Evolutionary conservation across 2,888 invertebrate species (phyloP).

Genomic region (Catocala nupta): DNA sequence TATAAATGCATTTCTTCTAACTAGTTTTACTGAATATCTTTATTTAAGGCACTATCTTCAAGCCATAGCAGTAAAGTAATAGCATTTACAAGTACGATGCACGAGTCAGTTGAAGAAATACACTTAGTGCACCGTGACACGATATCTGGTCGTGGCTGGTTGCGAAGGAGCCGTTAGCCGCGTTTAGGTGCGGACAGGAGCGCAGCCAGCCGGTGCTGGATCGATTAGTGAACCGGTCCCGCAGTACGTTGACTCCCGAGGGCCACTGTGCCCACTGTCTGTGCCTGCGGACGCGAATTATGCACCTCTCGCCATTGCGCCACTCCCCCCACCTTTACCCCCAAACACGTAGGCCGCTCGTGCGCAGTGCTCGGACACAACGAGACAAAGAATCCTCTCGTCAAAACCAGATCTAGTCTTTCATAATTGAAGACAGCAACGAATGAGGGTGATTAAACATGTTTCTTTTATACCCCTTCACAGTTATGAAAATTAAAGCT

Average conservation of each 20-base stretch:
- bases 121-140: slow-evolving; percentile 46
- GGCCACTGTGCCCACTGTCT: slow-evolving; percentile 69
- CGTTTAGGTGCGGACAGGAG: slow-evolving; percentile 82
- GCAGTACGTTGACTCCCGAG: slow-evolving; percentile 83
- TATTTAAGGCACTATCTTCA: not conserved
- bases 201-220: slow-evolving; percentile 77
- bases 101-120: slow-evolving; percentile 29
- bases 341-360: slow-evolving; percentile 24
- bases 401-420: not conserved
- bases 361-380: not conserved
- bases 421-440: not conserved
- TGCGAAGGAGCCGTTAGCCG: slow-evolving; percentile 81
- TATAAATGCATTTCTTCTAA: too few relatives aligned
- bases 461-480: too few relatives aligned
- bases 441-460: too few relatives aligned
- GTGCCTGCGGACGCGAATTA: slow-evolving; percentile 74
- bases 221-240: slow-evolving; percentile 86
- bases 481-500: too few relatives aligned
- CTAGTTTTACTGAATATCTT: too few relatives aligned
- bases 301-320: slow-evolving; percentile 67
- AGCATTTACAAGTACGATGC: slow-evolving; percentile 15
- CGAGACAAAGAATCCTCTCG: slow-evolving; percentile 2
- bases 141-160: slow-evolving; percentile 63
- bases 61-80: slow-evolving; percentile 18
- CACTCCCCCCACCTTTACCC: slow-evolving; percentile 38